A percentile compares a stretch with the other conserved stretches of the same genome.
Evolutionary conservation across 2,888 invertebrate species (phyloP).

Genomic region (Lepidocyrtoides sp.): DNA sequence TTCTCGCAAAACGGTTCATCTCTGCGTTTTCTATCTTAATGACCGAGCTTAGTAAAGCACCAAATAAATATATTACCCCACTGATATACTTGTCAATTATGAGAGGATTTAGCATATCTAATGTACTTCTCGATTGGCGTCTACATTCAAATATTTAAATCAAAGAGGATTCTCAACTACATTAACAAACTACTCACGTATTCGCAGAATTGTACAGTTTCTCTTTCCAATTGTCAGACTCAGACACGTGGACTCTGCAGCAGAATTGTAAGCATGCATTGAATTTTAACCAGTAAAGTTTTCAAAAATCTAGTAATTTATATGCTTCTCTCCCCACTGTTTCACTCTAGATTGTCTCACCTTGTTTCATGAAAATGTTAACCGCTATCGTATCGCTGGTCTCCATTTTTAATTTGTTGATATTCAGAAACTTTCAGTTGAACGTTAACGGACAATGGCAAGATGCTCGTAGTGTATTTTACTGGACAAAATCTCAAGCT

Average conservation of each 20-base stretch:
- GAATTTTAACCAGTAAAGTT: too few relatives aligned
- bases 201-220: not conserved
- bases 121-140: not conserved
- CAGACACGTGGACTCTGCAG: too few relatives aligned
- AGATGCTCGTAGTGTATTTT: not conserved
- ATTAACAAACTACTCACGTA: not conserved
- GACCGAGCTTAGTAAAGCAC: too few relatives aligned
- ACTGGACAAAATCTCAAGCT: not conserved
- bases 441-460: not conserved
- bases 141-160: not conserved
- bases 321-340: not conserved
- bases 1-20: too few relatives aligned
- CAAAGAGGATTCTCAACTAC: not conserved
- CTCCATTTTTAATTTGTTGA: not conserved
- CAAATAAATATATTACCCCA: too few relatives aligned
- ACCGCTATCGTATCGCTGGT: not conserved
- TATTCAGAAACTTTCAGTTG: not conserved
- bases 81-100: not conserved
- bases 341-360: not conserved
- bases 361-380: not conserved
- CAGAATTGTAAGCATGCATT: too few relatives aligned
- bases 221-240: too few relatives aligned
- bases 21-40: too few relatives aligned
- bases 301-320: too few relatives aligned
- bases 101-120: not conserved